Percentiles rank a stretch among this genome's conserved stretches.
Evolutionary conservation across 92 coral and sea anemone genomes (phyloP).

Genomic region (Actinostola sp.): DNA sequence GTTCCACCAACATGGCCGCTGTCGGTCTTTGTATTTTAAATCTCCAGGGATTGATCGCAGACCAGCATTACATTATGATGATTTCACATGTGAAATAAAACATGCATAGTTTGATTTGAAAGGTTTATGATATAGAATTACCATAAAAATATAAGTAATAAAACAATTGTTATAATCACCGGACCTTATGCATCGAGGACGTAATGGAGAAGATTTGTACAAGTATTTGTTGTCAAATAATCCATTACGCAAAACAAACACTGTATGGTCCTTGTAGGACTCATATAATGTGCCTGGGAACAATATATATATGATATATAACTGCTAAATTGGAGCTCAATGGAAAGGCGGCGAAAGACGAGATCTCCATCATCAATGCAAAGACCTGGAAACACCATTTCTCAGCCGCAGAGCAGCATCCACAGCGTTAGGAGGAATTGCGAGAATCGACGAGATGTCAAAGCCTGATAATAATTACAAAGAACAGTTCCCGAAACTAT

Average conservation of each 20-base stretch:
- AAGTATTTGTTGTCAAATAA: neutral
- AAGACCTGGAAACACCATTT: constrained; percentile 38
- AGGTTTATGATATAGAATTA: no score
- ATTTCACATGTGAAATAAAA: no score
- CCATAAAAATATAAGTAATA: no score
- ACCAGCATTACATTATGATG: no score
- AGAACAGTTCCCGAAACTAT: constrained; percentile 52
- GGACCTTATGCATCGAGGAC: no score
- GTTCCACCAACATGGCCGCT: no score
- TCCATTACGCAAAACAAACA: constrained; percentile 27
- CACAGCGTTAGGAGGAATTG: constrained; percentile 34
- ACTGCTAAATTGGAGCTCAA: constrained; percentile 17
- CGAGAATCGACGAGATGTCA: constrained; percentile 35
- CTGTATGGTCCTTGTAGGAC: constrained; percentile 62
- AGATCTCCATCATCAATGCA: constrained; percentile 40
- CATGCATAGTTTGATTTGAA: no score
- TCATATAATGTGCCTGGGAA: constrained; percentile 50
- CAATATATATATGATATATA: no score
- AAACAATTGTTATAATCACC: no score
- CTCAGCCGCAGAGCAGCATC: constrained; percentile 55
- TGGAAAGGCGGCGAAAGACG: constrained; percentile 22
- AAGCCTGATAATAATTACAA: neutral
- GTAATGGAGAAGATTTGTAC: constrained; percentile 13
- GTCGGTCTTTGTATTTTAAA: no score
- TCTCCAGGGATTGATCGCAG: no score